Percentiles rank a stretch among this genome's conserved stretches.
phyloP scores from a whole-genome alignment of 37 sponge, comb jelly and placozoan genomes.

The Diacarnus erythraeanus region DNA sequence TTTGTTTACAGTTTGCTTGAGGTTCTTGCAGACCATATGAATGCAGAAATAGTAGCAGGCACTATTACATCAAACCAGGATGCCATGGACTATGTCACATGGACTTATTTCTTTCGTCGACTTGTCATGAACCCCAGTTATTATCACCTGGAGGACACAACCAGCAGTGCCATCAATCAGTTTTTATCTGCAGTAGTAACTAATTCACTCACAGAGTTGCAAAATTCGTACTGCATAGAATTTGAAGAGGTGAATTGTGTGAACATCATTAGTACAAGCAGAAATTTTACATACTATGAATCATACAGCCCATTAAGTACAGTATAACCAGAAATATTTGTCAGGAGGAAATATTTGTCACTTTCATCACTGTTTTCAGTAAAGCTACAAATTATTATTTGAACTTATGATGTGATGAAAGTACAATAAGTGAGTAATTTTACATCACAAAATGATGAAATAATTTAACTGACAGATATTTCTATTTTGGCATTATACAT shows the following conservation, averaged over 20 bases:
- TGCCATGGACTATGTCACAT: constrained; percentile 95
- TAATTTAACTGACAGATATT: too few relatives aligned
- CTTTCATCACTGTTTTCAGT: not conserved
- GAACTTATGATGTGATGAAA: too few relatives aligned
- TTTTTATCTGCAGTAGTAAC: constrained; percentile 70
- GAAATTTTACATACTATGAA: too few relatives aligned
- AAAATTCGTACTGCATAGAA: constrained; percentile 76
- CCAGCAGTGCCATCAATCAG: constrained; percentile 33
- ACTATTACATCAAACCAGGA: constrained; percentile 93
- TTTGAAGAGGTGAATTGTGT: constrained; percentile 66
- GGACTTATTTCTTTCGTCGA: constrained; percentile 98
- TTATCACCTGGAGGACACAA: constrained; percentile 77
- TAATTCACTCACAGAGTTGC: constrained; percentile 58
- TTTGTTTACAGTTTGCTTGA: constrained; percentile 64
- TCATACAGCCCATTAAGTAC: too few relatives aligned
- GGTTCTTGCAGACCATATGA: constrained; percentile 93
- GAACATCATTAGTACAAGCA: too few relatives aligned
- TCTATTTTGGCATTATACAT: too few relatives aligned
- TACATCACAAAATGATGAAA: too few relatives aligned
- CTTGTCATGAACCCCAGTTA: constrained; percentile 94
- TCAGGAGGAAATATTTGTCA: too few relatives aligned
- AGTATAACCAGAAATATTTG: too few relatives aligned
- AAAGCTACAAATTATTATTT: too few relatives aligned
- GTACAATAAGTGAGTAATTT: too few relatives aligned
- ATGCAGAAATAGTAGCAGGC: constrained; percentile 97